Evolutionary conservation across 2,113 vertebrate species (phyloP).

Genomic region (Tyto alba): DNA sequence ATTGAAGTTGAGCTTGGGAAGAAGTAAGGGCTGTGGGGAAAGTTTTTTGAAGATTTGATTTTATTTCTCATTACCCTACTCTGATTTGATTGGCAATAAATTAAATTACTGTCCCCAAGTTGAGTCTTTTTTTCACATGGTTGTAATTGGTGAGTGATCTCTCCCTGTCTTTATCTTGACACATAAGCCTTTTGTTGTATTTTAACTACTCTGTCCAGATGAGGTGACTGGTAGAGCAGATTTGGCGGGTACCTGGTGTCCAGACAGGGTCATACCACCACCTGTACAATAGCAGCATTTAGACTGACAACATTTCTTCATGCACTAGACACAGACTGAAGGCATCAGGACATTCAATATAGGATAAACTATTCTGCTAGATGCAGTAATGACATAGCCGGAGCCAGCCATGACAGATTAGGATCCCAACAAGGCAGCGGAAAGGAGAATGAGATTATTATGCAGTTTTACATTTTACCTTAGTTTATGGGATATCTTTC

Average conservation of each 20-base stretch:
- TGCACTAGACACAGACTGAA: neutral
- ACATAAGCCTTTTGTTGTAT: fast-evolving
- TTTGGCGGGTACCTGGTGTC: neutral
- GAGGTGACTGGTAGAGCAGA: neutral
- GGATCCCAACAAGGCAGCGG: neutral
- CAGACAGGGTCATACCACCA: neutral
- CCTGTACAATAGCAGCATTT: neutral
- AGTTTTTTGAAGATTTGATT: neutral
- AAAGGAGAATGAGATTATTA: neutral
- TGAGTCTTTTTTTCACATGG: neutral
- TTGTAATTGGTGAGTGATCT: neutral
- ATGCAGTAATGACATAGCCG: neutral
- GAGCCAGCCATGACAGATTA: neutral
- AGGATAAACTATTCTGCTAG: neutral
- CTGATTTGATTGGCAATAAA: neutral
- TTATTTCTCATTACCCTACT: neutral
- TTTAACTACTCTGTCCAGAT: neutral
- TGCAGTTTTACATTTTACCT: neutral
- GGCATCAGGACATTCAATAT: fast-evolving
- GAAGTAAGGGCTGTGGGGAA: neutral
- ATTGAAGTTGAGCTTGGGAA: neutral
- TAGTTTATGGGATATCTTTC: neutral
- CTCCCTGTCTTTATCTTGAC: neutral
- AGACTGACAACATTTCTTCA: neutral
- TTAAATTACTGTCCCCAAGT: neutral